Percentiles rank a stretch among this genome's conserved stretches.
phyloP scores from a whole-genome alignment of 2,113 vertebrate species.

The Gorsachius goisagi region DNA sequence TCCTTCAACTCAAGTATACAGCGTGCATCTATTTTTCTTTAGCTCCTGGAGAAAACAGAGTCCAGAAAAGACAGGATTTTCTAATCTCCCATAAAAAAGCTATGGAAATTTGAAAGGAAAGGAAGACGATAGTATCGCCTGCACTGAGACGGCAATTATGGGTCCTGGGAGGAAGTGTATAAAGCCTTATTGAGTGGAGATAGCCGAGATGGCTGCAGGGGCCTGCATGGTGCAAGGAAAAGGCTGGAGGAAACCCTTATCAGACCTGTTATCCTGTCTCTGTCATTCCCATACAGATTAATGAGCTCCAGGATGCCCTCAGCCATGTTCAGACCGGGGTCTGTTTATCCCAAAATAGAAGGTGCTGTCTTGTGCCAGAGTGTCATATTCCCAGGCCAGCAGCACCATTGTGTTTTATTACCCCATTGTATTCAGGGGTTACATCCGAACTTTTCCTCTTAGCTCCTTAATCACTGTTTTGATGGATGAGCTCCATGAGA shows the following conservation, averaged over 20 bases:
- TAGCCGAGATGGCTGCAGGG: neutral
- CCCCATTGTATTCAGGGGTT: conserved; percentile 73
- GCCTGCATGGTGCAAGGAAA: conserved; percentile 60
- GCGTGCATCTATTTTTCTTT: conserved; percentile 6
- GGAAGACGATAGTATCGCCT: conserved; percentile 57
- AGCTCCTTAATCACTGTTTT: conserved; percentile 72
- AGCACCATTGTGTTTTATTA: conserved; percentile 82
- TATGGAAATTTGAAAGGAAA: conserved; percentile 69
- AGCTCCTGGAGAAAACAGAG: conserved; percentile 35
- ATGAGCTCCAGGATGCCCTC: conserved; percentile 76
- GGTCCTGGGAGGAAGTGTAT: conserved; percentile 69
- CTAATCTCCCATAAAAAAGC: conserved; percentile 58
- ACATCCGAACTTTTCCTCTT: conserved; percentile 77
- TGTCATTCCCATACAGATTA: conserved; percentile 78
- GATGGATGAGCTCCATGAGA: conserved; percentile 60
- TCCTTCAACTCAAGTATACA: conserved; percentile 2
- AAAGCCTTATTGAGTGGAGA: conserved; percentile 55
- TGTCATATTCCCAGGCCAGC: conserved; percentile 73
- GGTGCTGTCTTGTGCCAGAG: conserved; percentile 68
- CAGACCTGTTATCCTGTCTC: conserved; percentile 78
- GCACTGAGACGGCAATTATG: conserved; percentile 58
- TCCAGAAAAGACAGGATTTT: conserved; percentile 45
- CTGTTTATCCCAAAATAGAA: conserved; percentile 79
- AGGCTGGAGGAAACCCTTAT: conserved; percentile 77
- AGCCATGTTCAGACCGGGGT: conserved; percentile 50